These are phyloP conservation scores for Helicoverpa zea DNA, from an alignment of 1,140 invertebrate species.

Conservation along the genomic window DNA sequence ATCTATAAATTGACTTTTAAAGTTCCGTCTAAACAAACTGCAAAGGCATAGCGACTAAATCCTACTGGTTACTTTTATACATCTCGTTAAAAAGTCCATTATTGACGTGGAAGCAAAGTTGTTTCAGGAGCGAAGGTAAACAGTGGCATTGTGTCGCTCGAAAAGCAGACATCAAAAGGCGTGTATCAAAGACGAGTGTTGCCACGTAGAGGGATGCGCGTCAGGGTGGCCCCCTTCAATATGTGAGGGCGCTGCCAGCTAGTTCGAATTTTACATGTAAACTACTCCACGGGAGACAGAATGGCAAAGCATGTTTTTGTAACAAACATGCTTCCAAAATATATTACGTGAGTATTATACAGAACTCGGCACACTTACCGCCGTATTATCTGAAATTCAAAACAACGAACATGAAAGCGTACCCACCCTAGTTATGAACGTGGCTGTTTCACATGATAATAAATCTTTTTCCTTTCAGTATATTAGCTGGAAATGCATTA, in stretches of 20 bases:
- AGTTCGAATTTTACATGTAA: conserved; percentile 78
- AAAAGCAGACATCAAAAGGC: conserved; percentile 82
- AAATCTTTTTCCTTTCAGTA: conserved; percentile 14
- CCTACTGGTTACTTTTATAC: conserved; percentile 32
- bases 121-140: conserved; percentile 76
- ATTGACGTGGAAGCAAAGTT: conserved; percentile 73
- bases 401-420: conserved; percentile 9
- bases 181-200: conserved; percentile 82
- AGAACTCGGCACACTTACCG: conserved; percentile 17
- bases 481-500: conserved; percentile 42
- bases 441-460: conserved; percentile 3
- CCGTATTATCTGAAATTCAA: conserved; percentile 33
- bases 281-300: conserved; percentile 48
- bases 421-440: not conserved
- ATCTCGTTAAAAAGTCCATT: conserved; percentile 69
- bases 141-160: conserved; percentile 75
- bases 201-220: conserved; percentile 73
- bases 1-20: not conserved
- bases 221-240: conserved; percentile 72
- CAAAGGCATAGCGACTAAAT: not conserved
- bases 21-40: not conserved
- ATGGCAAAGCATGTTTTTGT: conserved; percentile 41
- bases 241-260: conserved; percentile 68
- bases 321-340: conserved; percentile 41
- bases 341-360: conserved; percentile 22